Base-by-base conservation (phyloP, 2,113 vertebrate species). In the Ciconia maguari region DNA sequence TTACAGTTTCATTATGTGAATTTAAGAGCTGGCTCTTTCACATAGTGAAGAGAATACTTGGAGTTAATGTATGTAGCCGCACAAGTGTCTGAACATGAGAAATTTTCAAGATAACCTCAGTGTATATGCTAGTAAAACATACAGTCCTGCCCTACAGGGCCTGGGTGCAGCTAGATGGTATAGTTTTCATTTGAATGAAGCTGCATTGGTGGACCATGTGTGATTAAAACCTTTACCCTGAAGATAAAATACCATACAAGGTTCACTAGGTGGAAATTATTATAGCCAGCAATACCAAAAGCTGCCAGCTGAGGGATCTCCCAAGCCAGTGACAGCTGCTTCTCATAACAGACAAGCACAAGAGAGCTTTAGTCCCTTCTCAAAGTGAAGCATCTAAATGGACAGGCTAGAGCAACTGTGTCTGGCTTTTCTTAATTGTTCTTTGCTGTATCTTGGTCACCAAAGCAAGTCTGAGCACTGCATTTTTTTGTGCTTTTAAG, bases 301-400 rank as follows among this genome's bases (percentile, higher is more conserved):
- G 66, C 61, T 87, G 38, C 93, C 81, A 61, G 57, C 29, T 79
- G 94, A 64, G 91, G 91, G 93, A 44, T 85, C 70, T 60, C 69
- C 49, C 54, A 76, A 36, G 51, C 18, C 22, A 7, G 12, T 19
- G 36, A 1, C 66, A 69, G 66, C 54, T 80, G 42, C 61, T 68
- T 4, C 18, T 57, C 4, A 0, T 7, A 42, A 36, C 14, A 66
- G 19, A 20, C 4, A 5, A 57, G 30, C 29, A 11, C 8, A 6
- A 21, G 38, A 16, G 27, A 32, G 18, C 36, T 83, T 55, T 10
- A 36, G 25, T 17, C 12, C 34, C 29, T 49, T 66, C 27, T 71
- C 30, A 12, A 13, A 52, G 60, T 25, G 44, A 29, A 34, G 44
- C 16, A 18, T 10, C 22, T 32, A 6, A 42, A 36, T 11, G 22